A percentile compares a stretch with the other conserved stretches of the same genome.
Evolutionary conservation across 1,140 invertebrate genomes (phyloP).

Genomic region (Drosophila leontia): DNA sequence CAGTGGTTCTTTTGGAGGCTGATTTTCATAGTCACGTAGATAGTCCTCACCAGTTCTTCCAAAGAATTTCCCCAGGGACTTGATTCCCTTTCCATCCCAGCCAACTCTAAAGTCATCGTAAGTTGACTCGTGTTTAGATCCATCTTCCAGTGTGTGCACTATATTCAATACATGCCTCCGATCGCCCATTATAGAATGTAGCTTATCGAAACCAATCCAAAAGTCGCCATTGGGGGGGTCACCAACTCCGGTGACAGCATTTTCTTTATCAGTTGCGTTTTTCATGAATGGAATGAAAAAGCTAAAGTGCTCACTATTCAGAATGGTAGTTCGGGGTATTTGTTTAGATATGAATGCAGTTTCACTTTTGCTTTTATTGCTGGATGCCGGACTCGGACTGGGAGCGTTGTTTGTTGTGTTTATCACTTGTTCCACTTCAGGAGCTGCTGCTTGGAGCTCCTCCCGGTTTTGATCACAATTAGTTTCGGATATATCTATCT

Average conservation of each 20-base stretch:
- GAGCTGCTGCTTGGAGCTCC: background rate
- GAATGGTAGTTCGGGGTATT: background rate
- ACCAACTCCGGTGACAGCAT: background rate
- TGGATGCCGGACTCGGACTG: background rate
- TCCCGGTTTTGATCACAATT: background rate
- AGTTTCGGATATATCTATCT: background rate
- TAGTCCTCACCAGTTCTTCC: background rate
- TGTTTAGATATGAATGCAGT: too few species aligned
- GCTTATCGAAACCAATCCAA: background rate
- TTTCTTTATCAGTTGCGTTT: background rate
- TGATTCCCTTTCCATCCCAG: background rate
- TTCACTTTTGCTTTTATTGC: background rate
- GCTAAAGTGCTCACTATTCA: background rate
- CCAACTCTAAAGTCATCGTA: background rate
- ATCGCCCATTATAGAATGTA: background rate
- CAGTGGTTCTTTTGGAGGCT: background rate
- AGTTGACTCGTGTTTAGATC: background rate
- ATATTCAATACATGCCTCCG: background rate
- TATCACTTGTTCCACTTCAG: too few species aligned
- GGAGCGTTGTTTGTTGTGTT: background rate
- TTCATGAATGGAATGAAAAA: background rate
- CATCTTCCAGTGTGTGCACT: background rate
- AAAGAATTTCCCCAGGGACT: background rate
- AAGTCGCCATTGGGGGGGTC: background rate
- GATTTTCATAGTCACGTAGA: background rate